phyloP scores from a whole-genome alignment of 2,888 invertebrate genomes.

The Scrobipalpa costella region DNA sequence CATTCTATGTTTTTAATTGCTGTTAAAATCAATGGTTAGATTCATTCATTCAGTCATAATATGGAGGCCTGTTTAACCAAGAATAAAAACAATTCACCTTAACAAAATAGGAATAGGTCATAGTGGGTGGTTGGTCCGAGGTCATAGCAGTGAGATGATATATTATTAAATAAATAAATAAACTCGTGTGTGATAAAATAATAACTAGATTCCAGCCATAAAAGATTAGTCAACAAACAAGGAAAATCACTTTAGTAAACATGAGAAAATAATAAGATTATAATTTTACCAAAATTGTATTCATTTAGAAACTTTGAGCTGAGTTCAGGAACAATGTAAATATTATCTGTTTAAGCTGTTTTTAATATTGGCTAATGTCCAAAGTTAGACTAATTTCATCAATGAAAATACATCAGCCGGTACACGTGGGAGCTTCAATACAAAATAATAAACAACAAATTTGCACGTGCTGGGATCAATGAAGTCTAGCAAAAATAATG shows the following conservation, averaged over 20 bases:
- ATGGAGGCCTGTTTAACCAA: too few species aligned
- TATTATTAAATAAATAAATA: too few species aligned
- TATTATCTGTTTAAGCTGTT: neutral
- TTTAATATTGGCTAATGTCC: slow-evolving; percentile 8
- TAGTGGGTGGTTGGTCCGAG: too few species aligned
- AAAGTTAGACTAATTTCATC: neutral
- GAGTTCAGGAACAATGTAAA: neutral
- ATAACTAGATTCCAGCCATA: neutral
- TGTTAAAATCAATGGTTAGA: too few species aligned
- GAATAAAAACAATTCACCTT: too few species aligned
- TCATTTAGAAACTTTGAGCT: neutral
- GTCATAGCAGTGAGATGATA: too few species aligned
- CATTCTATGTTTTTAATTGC: too few species aligned
- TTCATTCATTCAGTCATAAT: too few species aligned
- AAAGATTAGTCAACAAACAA: neutral
- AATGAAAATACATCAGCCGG: neutral
- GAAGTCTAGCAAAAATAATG: neutral
- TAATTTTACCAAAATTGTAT: neutral
- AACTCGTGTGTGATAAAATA: too few species aligned
- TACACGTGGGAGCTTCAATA: neutral
- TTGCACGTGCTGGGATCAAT: neutral
- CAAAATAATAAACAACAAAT: neutral
- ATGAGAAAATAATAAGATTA: neutral
- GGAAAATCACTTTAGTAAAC: neutral
- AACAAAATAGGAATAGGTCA: too few species aligned